Base-by-base conservation (phyloP, 1,140 invertebrate genomes). In the Ephestia elutella region DNA sequence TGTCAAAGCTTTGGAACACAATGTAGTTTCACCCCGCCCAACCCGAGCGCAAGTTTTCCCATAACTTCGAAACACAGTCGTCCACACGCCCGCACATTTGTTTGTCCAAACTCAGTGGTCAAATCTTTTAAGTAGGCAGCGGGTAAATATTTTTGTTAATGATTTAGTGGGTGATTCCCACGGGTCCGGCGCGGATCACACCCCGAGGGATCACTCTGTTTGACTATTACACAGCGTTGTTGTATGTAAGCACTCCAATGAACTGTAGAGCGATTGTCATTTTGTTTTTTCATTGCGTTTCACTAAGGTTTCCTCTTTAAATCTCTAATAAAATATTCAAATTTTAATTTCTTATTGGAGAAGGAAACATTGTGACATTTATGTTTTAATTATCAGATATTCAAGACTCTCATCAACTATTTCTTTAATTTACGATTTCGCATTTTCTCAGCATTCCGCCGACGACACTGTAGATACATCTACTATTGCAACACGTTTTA, bases 71-170 rank as follows among this genome's bases (percentile, higher is more conserved):
- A 78, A 75, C 78, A 76, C 69, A 75, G 69, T 71, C 60, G 59
- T 53, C 65, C 63, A 65, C 66, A 63, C 65, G 38, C 38, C 38
- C 38, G 38, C 35, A 38, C 54, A 55, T 49, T 62, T 75, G 72
- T 84, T 80, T 78, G 80, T 78, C 76, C 75, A 81, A 86, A 86
- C 82, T 67, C 68, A 63, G 73, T 79, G 76, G 79, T 83, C 79
- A 83, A 78, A 83, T 83, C 80, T 82, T 73, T 81, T 84, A 82
- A 82, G 82, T 86, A 86, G 82, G 75, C 82, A 86, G 80, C 79
- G 65, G 64, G 81, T 84, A 75, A 86, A 86, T 86, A 86, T 86
- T 86, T 81, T 86, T 79, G 80, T 82, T 86, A 86, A 84, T 86
- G 82, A 86, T 86, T 86, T 82, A 79, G 74, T 78, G 73, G 67